Base-by-base conservation (phyloP, 2,888 invertebrate species). In the Thymelicus lineola region DNA sequence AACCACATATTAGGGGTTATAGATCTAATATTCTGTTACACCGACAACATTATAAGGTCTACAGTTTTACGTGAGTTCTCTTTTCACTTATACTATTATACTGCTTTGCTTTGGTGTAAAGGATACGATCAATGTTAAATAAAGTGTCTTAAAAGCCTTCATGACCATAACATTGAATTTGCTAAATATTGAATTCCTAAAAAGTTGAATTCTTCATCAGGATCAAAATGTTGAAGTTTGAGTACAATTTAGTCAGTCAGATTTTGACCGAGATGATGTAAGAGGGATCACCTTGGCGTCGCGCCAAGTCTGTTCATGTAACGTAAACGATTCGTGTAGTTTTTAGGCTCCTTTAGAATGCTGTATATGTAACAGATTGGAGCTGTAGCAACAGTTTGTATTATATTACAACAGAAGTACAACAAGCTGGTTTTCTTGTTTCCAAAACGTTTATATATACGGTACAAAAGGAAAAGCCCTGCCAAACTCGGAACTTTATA, bases 251-350 rank as follows among this genome's bases (percentile, higher is more conserved):
- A 20, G 66, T 72, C 66, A 69, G 74, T 53, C 64, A 46, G 46
- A 60, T 68, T 68, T 68, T 55, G 67, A 28, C 53, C 65, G 69
- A 71, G 36, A 72, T 75, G 65, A 75, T 72, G 74, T 74, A 74
- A 72, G 67, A 73, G 72, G 73, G 65, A 72, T 75, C 74, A 73
- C 73, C 72, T 77, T 78, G 79, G 79, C 78, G 71, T 72, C 38
- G 36, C 38, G 73, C 77, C 79, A 78, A 79, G 73, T 73, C 75
- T 58, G 73, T 69, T 71, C 68, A 71, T 70, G 70, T 62, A 36
- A 68, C 20, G 62, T 48, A 36, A 62, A 17, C 35, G 45, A 48
- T 50, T 61, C 35, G 45, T 60, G 17, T 57, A 28, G 14, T 28
- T 55, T 20, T 55, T 28, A 5, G 48, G 35, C 28, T 61, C 46